Percentiles rank a stretch among this genome's conserved stretches.
These are phyloP conservation scores for Rattus norvegicus DNA, from an alignment of 2,113 vertebrate genomes.

Conservation along the genomic window DNA sequence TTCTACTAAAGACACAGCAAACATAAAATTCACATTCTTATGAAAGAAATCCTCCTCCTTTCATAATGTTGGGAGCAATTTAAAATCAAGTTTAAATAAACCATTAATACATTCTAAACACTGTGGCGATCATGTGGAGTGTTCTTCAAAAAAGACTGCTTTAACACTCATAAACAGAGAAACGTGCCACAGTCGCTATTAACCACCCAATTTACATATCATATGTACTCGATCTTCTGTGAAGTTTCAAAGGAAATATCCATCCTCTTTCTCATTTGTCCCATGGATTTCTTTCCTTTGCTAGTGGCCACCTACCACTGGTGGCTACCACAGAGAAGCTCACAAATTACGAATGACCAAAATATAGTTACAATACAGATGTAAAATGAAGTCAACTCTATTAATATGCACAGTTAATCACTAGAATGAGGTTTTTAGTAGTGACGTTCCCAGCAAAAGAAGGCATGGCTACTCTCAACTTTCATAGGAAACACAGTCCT, in stretches of 20 bases:
- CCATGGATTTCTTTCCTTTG: constrained; percentile 31
- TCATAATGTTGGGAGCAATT: neutral
- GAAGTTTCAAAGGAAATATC: neutral
- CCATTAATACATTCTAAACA: constrained; percentile 24
- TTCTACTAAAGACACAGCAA: neutral
- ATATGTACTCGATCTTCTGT: neutral
- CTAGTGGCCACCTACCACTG: neutral
- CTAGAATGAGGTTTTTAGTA: constrained; percentile 1
- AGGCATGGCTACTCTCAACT: neutral
- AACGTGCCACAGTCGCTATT: constrained; percentile 4
- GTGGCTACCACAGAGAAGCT: neutral
- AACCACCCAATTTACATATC: neutral
- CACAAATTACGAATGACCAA: constrained; percentile 1
- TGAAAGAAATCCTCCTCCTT: neutral
- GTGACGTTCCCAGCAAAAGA: constrained; percentile 21
- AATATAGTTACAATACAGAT: neutral
- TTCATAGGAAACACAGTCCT: neutral
- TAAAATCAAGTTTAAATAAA: constrained; percentile 50
- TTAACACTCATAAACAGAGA: neutral
- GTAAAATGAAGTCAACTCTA: constrained; percentile 28
- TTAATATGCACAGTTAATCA: neutral
- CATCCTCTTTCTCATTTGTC: neutral
- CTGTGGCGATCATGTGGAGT: neutral
- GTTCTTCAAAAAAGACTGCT: neutral
- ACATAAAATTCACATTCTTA: constrained; percentile 15